Evolutionary conservation across 1,140 invertebrate species (phyloP).

Genomic region (Bactericera cockerelli): DNA sequence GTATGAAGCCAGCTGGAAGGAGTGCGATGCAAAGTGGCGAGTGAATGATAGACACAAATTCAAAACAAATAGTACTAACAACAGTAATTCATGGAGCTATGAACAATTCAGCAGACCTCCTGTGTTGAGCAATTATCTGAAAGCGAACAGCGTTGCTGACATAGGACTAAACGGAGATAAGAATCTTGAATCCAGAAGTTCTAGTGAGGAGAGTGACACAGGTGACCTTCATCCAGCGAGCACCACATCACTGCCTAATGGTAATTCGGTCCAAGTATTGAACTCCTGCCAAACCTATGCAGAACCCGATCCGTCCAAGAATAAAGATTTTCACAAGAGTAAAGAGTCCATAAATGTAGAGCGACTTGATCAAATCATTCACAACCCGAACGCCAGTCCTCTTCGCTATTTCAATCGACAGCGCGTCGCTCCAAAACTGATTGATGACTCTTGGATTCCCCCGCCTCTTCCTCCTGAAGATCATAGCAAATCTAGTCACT

Average conservation of each 20-base stretch:
- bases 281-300: background rate
- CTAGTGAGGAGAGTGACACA: background rate
- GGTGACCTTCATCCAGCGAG: background rate
- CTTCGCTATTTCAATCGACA: background rate
- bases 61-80: background rate
- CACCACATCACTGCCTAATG: background rate
- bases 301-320: background rate
- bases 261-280: background rate
- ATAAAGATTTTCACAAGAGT: background rate
- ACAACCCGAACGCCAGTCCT: background rate
- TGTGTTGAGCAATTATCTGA: background rate
- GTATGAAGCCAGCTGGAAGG: conserved; percentile 69
- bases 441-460: background rate
- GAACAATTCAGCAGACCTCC: background rate
- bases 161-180: background rate
- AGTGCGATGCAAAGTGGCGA: conserved; percentile 31
- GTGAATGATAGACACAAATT: background rate
- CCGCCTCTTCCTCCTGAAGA: background rate
- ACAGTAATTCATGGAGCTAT: background rate
- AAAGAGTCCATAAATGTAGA: conserved; percentile 1
- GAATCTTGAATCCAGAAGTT: background rate
- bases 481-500: background rate
- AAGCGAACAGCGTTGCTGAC: background rate
- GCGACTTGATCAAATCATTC: conserved; percentile 7
- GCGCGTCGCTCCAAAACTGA: background rate